A percentile compares a stretch with the other conserved stretches of the same genome.
phyloP scores from a whole-genome alignment of 2,888 invertebrate species.

The Athripsodes cinereus region DNA sequence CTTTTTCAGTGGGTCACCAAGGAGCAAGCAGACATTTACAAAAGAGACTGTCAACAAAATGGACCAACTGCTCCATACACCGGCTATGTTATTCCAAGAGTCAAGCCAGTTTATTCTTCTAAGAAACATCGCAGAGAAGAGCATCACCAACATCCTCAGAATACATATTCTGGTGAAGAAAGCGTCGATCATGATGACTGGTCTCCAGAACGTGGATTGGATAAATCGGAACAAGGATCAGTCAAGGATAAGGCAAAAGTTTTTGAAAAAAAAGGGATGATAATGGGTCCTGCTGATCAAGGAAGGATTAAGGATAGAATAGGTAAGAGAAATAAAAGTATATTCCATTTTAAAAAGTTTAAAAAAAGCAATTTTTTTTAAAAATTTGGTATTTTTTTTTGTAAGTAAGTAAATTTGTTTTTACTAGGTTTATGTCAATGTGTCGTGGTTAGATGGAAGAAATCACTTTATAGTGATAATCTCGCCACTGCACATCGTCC shows the following conservation, averaged over 20 bases:
- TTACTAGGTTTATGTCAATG: too few relatives aligned
- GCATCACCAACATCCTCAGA: not conserved
- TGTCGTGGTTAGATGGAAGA: too few relatives aligned
- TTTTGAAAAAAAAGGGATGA: not conserved
- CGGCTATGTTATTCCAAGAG: slow-evolving; percentile 23
- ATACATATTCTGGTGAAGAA: not conserved
- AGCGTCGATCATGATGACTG: not conserved
- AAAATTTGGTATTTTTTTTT: too few relatives aligned
- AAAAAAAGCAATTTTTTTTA: too few relatives aligned
- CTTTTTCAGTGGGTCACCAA: slow-evolving; percentile 45
- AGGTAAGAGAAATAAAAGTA: too few relatives aligned
- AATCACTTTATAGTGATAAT: too few relatives aligned
- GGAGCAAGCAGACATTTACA: slow-evolving; percentile 46
- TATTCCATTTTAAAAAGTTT: too few relatives aligned
- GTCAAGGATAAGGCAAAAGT: not conserved
- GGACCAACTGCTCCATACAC: slow-evolving; percentile 40
- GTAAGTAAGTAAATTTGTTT: too few relatives aligned
- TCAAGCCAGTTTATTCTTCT: slow-evolving; percentile 18
- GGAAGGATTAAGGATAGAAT: not conserved
- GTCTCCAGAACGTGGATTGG: slow-evolving; percentile 32
- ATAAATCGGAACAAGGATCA: not conserved
- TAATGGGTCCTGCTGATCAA: not conserved
- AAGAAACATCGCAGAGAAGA: slow-evolving; percentile 19
- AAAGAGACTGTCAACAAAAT: slow-evolving; percentile 45
- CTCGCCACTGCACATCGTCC: too few relatives aligned